phyloP scores from a whole-genome alignment of 1,140 invertebrate species.

The Microplitis demolitor region DNA sequence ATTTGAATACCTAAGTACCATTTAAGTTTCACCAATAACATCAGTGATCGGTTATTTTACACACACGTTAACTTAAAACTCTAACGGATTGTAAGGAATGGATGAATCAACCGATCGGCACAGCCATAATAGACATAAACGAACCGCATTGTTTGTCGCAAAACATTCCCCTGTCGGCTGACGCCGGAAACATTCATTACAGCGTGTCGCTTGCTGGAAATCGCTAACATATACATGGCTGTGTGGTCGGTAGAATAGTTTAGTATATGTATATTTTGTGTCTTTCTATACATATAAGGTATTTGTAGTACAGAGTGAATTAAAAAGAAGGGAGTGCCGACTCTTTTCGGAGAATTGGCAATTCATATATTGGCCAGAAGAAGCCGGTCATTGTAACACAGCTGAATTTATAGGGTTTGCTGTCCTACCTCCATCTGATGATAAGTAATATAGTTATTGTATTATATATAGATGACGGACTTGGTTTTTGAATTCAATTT shows the following conservation, averaged over 20 bases:
- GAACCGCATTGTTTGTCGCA: conserved; percentile 53
- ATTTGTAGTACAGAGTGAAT: not conserved
- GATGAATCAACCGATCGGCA: not conserved
- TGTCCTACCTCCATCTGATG: not conserved
- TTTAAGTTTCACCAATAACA: too few relatives aligned
- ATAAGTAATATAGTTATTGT: too few relatives aligned
- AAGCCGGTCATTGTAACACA: not conserved
- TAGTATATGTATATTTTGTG: too few relatives aligned
- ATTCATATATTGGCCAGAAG: not conserved
- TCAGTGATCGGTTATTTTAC: too few relatives aligned
- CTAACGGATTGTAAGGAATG: too few relatives aligned
- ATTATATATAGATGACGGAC: too few relatives aligned
- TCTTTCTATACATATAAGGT: not conserved
- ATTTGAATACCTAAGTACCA: too few relatives aligned
- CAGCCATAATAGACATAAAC: not conserved
- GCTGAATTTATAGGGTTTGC: not conserved
- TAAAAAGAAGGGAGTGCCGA: not conserved
- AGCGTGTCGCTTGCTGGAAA: conserved; percentile 44
- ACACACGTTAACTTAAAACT: too few relatives aligned
- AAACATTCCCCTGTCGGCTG: conserved; percentile 48
- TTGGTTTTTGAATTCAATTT: too few relatives aligned
- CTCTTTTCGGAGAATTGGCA: not conserved
- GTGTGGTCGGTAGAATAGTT: conserved; percentile 7
- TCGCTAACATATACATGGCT: conserved; percentile 48
- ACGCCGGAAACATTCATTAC: conserved; percentile 58